Conservation (phyloP, 2,888 invertebrate species). For the Ophion ventricosus region DNA sequence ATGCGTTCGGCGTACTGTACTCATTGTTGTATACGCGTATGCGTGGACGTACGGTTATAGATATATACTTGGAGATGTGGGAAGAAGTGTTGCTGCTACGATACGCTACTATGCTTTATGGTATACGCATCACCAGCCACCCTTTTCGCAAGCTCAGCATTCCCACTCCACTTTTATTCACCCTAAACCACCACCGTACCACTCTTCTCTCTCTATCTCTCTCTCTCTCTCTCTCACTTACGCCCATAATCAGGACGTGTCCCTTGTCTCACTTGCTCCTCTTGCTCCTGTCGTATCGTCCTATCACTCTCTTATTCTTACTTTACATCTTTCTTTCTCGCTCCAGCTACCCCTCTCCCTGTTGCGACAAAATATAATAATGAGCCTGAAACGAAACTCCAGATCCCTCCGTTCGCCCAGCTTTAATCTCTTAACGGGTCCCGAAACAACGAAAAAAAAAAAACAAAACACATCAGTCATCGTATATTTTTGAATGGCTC, state of each 20-base stretch:
- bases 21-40: background rate
- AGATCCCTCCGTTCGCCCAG: slow-evolving; percentile 68
- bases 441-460: slow-evolving; percentile 64
- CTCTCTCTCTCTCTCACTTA: slow-evolving; percentile 15
- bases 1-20: slow-evolving; percentile 81
- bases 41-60: slow-evolving; percentile 14
- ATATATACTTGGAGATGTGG: slow-evolving; percentile 38
- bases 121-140: slow-evolving; percentile 82
- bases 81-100: slow-evolving; percentile 48
- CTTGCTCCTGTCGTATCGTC: no score
- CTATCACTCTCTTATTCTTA: slow-evolving; percentile 45
- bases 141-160: slow-evolving; percentile 83
- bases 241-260: slow-evolving; percentile 28
- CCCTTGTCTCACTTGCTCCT: slow-evolving; percentile 51
- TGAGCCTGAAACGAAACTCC: slow-evolving; percentile 77
- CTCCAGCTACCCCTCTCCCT: background rate
- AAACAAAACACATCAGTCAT: slow-evolving; percentile 76
- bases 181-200: slow-evolving; percentile 44
- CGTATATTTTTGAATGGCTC: slow-evolving; percentile 65
- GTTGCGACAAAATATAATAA: slow-evolving; percentile 73
- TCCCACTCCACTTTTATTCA: slow-evolving; percentile 66
- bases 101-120: slow-evolving; percentile 52
- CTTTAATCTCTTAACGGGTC: slow-evolving; percentile 82
- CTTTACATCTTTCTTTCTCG: slow-evolving; percentile 52
- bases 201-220: background rate